phyloP scores from a whole-genome alignment of 1,140 invertebrate species.

The Drosophila seguyi region DNA sequence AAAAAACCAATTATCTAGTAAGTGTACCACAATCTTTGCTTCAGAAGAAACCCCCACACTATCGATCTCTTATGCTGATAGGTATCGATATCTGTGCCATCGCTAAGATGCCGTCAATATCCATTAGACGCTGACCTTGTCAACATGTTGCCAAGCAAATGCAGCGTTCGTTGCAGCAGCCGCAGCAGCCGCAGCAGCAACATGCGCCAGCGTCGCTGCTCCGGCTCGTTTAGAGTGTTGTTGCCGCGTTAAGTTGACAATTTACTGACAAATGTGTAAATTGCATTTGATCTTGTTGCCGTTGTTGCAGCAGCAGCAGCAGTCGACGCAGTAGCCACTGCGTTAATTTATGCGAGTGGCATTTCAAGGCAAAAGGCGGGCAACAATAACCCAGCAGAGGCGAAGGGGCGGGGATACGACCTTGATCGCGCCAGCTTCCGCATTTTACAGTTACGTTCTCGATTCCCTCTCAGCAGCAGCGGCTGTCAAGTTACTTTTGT shows the following conservation, averaged over 20 bases:
- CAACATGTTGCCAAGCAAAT: constrained; percentile 76
- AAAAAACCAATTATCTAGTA: background rate
- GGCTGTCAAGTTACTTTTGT: background rate
- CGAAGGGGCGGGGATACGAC: constrained; percentile 21
- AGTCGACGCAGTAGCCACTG: constrained; percentile 29
- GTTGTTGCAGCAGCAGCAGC: constrained; percentile 32
- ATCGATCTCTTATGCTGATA: background rate
- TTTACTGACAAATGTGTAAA: constrained; percentile 85
- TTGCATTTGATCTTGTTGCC: constrained; percentile 80
- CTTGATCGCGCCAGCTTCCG: constrained; percentile 66
- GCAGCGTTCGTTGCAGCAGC: constrained; percentile 40
- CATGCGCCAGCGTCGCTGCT: constrained; percentile 36
- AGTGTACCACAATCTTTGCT: background rate
- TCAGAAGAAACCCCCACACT: background rate
- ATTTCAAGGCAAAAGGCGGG: constrained; percentile 59
- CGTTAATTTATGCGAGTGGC: constrained; percentile 77
- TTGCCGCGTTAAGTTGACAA: constrained; percentile 81
- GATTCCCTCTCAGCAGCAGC: constrained; percentile 6
- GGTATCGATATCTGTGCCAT: constrained; percentile 2
- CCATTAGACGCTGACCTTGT: constrained; percentile 82
- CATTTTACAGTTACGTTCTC: constrained; percentile 52
- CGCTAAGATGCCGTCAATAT: constrained; percentile 62
- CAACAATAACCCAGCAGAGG: constrained; percentile 15
- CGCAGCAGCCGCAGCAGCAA: constrained; percentile 41
- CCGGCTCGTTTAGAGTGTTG: constrained; percentile 58